Evolutionary conservation across 35 echinoderm and acorn worm genomes (phyloP), one percentile per base, ranked within the genome.

Genomic region (Amphiura filiformis): DNA sequence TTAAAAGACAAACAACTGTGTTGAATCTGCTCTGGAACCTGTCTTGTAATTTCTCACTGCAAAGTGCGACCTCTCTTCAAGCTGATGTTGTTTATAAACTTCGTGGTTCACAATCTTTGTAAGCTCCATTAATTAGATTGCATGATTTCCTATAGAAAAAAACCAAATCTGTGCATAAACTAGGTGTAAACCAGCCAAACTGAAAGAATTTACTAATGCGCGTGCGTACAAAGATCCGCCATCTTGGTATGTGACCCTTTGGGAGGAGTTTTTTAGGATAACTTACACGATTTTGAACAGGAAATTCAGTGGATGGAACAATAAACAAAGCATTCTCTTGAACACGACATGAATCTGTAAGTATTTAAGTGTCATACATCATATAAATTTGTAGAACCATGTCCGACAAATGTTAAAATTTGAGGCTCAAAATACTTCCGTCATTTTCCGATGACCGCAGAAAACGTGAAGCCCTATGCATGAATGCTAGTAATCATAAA

Each of bases 231-330:
- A 30, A 23, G 61, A 70, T 70, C 61, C 61, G 61, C 61, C 61
- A 70, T 70, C 61, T 52, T 70, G 61, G 61, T 70, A 70, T 70
- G 61, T 70, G 26, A 11, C 61, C 61, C 61, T 70, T 70, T 70
- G 61, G 61, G 61, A 70, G 61, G 61, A 70, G 61, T 70, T 70
- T 30, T 70, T 70, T 70, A 13, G 61, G 61, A 70, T 30, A 70
- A 70, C 28, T 70, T 70, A 70, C 28, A n/a, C 26, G 28, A 30
- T 70, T 70, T n/a, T 70, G 26, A 70, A 70, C 17, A 4, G 7
- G 11, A 70, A 70, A 70, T 26, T 26, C 28, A 70, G 28, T 70
- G 15, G 28, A 70, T 70, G 61, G 61, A 70, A 18, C 61, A 4
- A 26, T 70, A 18, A 26, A 70, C 4, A 70, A 26, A 18, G 28